Evolutionary conservation across 2,888 invertebrate genomes (phyloP).

Genomic region (Auanema sp.): DNA sequence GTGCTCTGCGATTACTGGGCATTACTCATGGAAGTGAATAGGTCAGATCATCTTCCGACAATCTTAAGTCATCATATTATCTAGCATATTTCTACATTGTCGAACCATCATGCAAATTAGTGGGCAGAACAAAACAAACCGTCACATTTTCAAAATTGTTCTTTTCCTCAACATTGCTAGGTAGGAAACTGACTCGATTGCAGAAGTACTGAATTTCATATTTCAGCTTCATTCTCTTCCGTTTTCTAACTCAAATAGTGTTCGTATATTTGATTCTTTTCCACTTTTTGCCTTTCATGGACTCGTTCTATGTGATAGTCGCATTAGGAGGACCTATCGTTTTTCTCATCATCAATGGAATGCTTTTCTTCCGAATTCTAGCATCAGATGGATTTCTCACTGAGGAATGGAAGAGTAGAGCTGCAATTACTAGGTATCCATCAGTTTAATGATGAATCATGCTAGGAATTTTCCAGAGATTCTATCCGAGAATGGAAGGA

Average conservation of each 20-base stretch:
- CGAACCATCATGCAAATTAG: constrained; percentile 55
- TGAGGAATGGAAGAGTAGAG: constrained; percentile 14
- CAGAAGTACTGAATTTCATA: constrained; percentile 1
- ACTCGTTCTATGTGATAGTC: constrained; percentile 33
- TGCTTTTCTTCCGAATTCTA: constrained; percentile 51
- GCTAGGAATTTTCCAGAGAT: neutral
- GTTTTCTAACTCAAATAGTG: constrained; percentile 48
- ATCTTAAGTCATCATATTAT: neutral
- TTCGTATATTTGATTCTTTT: constrained; percentile 39
- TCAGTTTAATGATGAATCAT: neutral
- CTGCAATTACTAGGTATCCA: constrained; percentile 6
- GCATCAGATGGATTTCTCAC: constrained; percentile 54
- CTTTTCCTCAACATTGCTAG: constrained; percentile 46
- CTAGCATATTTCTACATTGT: constrained; percentile 56
- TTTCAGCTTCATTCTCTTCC: constrained; percentile 52
- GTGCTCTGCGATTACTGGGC: constrained; percentile 53
- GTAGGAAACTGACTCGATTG: constrained; percentile 21
- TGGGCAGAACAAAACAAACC: constrained; percentile 21
- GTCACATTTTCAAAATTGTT: constrained; percentile 29
- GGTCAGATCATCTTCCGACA: no score
- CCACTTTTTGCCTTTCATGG: constrained; percentile 29
- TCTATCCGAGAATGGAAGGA: neutral
- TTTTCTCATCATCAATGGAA: constrained; percentile 49
- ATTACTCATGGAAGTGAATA: constrained; percentile 60
- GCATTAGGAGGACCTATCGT: constrained; percentile 39